These are phyloP conservation scores for Eupleurogrammus muticus DNA, from an alignment of 2,797 vertebrate species.

Conservation along the genomic window DNA sequence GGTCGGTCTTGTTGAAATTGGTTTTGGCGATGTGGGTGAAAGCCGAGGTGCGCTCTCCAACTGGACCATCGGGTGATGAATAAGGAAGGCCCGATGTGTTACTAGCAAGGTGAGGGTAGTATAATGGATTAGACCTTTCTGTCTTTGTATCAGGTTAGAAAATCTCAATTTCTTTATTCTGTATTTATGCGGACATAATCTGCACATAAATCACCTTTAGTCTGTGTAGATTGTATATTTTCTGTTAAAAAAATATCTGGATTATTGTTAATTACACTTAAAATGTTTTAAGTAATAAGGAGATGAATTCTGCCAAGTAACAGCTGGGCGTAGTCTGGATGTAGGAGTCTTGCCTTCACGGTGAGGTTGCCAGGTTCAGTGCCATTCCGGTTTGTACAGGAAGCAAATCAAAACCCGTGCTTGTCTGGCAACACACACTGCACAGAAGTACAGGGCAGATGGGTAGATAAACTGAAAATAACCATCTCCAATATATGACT, in stretches of 20 bases:
- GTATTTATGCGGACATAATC: constrained; percentile 4
- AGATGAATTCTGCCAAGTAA: background rate
- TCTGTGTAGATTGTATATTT: background rate
- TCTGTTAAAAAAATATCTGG: background rate
- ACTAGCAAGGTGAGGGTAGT: background rate
- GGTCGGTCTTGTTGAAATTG: constrained; percentile 36
- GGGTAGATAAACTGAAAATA: background rate
- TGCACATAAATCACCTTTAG: background rate
- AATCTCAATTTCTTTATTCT: background rate
- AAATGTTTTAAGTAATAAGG: background rate
- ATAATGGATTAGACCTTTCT: constrained; percentile 1
- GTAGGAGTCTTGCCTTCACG: background rate
- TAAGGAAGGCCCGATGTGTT: background rate
- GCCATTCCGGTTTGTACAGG: background rate
- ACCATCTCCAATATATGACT: background rate
- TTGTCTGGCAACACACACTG: background rate
- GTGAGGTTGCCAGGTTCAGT: background rate
- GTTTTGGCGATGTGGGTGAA: constrained; percentile 22
- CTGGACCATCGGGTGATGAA: constrained; percentile 13
- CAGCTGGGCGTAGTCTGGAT: background rate
- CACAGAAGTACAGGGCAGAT: background rate
- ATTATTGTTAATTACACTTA: background rate
- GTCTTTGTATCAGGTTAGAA: background rate
- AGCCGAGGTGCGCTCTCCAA: constrained; percentile 15
- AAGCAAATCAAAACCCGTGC: background rate